A percentile compares a stretch with the other conserved stretches of the same genome.
These are phyloP conservation scores for Anguilla marmorata DNA, from an alignment of 2,797 vertebrate species.

Conservation along the genomic window DNA sequence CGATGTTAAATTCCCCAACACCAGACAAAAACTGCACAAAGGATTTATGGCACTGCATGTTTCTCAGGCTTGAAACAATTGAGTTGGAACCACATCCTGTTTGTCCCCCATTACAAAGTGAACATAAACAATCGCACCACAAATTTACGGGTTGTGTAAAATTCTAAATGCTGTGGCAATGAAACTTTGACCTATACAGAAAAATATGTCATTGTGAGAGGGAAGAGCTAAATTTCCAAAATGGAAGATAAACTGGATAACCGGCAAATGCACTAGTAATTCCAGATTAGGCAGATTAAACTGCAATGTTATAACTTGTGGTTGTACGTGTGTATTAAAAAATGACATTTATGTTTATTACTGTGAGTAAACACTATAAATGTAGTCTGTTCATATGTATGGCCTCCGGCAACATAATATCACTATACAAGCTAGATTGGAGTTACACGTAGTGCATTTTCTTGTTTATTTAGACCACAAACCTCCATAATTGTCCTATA, in stretches of 20 bases:
- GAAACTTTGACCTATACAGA: neutral
- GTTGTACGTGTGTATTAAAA: too few relatives aligned
- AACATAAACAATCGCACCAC: neutral
- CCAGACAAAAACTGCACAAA: neutral
- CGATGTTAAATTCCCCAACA: slow-evolving; percentile 5
- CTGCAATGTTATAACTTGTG: too few relatives aligned
- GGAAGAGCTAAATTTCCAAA: neutral
- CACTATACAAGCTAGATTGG: neutral
- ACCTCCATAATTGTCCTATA: neutral
- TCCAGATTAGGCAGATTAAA: neutral
- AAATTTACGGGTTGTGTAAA: neutral
- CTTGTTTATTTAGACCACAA: too few relatives aligned
- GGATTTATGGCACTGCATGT: neutral
- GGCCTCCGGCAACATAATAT: neutral
- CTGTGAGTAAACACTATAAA: neutral
- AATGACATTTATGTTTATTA: neutral
- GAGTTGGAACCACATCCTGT: neutral
- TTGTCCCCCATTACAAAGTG: neutral
- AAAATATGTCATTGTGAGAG: neutral
- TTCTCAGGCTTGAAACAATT: neutral
- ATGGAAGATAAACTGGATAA: neutral
- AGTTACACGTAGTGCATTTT: neutral
- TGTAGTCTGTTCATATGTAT: neutral
- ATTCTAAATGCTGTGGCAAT: neutral
- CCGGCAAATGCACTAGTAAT: neutral